Percentiles rank a stretch among this genome's conserved stretches.
Evolutionary conservation across 2,888 invertebrate genomes (phyloP).

Genomic region (Odontomyia ornata): DNA sequence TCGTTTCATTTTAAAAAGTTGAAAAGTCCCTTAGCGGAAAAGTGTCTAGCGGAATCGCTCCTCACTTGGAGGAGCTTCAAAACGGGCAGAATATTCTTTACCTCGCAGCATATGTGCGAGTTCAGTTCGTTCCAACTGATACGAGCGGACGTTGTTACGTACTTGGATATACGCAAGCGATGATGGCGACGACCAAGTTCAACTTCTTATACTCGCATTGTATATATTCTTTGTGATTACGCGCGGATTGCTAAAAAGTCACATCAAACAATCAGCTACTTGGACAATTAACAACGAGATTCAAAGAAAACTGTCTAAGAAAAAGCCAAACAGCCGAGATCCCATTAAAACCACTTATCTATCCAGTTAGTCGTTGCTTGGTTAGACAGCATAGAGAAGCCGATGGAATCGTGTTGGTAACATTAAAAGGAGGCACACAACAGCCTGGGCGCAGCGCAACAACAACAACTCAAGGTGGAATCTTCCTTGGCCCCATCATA

Average conservation of each 20-base stretch:
- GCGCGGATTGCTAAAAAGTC: constrained; percentile 42
- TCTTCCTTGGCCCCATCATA: background rate
- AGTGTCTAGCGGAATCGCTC: background rate
- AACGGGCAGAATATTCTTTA: background rate
- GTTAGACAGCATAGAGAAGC: constrained; percentile 30
- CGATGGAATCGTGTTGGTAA: constrained; percentile 21
- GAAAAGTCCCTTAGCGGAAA: constrained; percentile 26
- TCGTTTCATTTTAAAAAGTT: constrained; percentile 27
- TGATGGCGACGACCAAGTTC: background rate
- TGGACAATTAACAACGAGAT: constrained; percentile 44
- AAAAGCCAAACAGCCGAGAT: constrained; percentile 36
- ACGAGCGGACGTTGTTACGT: no score
- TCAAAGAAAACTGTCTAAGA: constrained; percentile 45
- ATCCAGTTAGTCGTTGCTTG: constrained; percentile 26
- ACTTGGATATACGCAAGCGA: background rate
- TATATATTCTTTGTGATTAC: constrained; percentile 26
- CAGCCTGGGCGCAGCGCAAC: background rate
- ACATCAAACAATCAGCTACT: constrained; percentile 44
- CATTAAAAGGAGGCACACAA: background rate
- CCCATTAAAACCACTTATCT: constrained; percentile 45
- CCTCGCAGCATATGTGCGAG: no score
- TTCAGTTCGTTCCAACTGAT: no score
- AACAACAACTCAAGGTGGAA: background rate
- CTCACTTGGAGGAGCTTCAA: background rate
- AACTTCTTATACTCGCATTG: background rate